phyloP scores from a whole-genome alignment of 23 tunicate species.

The Trididemnum clinides region DNA sequence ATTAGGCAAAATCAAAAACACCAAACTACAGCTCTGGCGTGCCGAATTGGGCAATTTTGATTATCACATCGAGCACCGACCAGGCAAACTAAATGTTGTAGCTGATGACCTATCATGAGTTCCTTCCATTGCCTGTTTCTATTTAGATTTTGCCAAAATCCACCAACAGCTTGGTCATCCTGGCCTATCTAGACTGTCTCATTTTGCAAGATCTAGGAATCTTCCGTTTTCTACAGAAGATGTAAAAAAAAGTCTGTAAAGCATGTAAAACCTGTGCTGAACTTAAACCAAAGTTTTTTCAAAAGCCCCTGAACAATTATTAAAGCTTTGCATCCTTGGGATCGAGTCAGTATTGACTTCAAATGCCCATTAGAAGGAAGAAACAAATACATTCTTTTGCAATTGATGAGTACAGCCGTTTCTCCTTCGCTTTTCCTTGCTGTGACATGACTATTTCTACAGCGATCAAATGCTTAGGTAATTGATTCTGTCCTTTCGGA shows the following conservation, averaged over 20 bases:
- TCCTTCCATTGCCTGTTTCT: neutral
- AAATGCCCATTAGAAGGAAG: neutral
- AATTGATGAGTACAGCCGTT: constrained; percentile 3
- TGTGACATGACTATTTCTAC: neutral
- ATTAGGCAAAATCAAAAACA: constrained; percentile 23
- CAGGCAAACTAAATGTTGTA: neutral
- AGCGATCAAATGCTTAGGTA: neutral
- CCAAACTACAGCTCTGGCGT: constrained; percentile 36
- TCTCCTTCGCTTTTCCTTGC: constrained; percentile 4
- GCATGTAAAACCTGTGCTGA: neutral
- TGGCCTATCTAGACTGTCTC: neutral
- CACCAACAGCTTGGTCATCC: constrained; percentile 7
- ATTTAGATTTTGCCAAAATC: neutral
- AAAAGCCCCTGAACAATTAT: neutral
- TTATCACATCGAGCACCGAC: constrained; percentile 13
- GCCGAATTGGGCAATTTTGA: neutral
- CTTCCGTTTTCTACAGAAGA: neutral
- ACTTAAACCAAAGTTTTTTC: neutral
- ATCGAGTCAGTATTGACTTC: neutral
- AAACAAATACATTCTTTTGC: neutral
- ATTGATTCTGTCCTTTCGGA: neutral
- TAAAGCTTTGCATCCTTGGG: neutral
- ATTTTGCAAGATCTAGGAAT: neutral
- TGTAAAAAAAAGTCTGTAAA: neutral
- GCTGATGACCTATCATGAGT: neutral